Evolutionary conservation across 2,888 invertebrate species (phyloP).

Genomic region (Baccha elongata): DNA sequence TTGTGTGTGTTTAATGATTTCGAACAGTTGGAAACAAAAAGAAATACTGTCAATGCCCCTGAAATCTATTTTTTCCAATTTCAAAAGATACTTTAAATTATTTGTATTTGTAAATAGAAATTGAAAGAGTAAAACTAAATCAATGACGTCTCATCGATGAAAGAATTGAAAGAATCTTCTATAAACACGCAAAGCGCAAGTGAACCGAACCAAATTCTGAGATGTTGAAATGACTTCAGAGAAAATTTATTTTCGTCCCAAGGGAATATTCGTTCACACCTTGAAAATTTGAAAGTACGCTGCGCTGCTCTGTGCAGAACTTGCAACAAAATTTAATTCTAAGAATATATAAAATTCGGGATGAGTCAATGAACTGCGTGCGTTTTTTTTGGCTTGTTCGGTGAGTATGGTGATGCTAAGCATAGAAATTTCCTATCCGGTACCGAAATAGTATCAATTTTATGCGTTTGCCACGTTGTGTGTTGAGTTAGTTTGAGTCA

Average conservation of each 20-base stretch:
- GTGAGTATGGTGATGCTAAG: constrained; percentile 12
- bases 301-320: constrained; percentile 20
- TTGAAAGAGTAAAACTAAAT: constrained; percentile 30
- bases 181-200: constrained; percentile 26
- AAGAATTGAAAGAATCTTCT: constrained; percentile 42
- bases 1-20: constrained; percentile 49
- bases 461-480: constrained; percentile 38
- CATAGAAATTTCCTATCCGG: constrained; percentile 61
- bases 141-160: constrained; percentile 59
- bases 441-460: constrained; percentile 62
- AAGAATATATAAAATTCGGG: constrained; percentile 60
- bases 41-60: constrained; percentile 62
- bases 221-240: too few species aligned
- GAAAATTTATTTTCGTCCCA: too few species aligned
- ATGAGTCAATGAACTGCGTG: constrained; percentile 71
- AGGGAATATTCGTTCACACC: constrained; percentile 57
- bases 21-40: constrained; percentile 17
- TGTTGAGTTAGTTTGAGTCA: constrained; percentile 59
- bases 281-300: constrained; percentile 57
- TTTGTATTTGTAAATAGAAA: constrained; percentile 19
- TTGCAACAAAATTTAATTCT: constrained; percentile 33
- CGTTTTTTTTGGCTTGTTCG: constrained; percentile 2
- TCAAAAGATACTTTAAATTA: constrained; percentile 29
- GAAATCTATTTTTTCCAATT: constrained; percentile 59
- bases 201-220: constrained; percentile 29